A percentile compares a stretch with the other conserved stretches of the same genome.
Evolutionary conservation across 2,113 vertebrate genomes (phyloP).

Genomic region (Galbula dea): DNA sequence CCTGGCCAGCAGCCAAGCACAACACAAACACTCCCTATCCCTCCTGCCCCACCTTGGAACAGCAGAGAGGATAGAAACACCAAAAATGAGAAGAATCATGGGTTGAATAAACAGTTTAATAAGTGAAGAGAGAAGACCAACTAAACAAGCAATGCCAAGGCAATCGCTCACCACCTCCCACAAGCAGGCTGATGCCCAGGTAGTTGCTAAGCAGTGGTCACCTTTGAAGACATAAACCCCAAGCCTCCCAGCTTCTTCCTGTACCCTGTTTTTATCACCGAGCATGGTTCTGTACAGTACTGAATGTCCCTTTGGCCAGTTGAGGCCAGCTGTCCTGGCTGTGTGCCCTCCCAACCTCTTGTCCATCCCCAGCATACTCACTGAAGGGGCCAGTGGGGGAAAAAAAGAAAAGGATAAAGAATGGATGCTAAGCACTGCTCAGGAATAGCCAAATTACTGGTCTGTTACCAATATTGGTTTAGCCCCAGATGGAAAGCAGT

Average conservation of each 20-base stretch:
- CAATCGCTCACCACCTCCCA: neutral
- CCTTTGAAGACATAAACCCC: neutral
- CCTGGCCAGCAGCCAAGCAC: neutral
- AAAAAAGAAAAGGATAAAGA: neutral
- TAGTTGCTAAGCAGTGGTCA: neutral
- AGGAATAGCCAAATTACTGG: neutral
- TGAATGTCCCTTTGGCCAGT: neutral
- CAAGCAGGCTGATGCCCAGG: neutral
- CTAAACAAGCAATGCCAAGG: neutral
- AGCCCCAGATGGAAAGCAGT: neutral
- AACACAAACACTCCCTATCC: neutral
- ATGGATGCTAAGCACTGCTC: neutral
- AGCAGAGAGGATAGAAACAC: neutral
- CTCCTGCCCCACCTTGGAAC: neutral
- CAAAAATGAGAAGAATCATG: neutral
- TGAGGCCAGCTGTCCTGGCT: neutral
- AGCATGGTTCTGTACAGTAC: neutral
- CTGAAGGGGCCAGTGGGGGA: neutral
- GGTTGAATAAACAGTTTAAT: neutral
- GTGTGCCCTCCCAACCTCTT: neutral
- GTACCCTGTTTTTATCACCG: neutral
- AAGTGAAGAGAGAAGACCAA: neutral
- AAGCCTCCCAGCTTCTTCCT: neutral
- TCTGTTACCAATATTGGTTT: neutral
- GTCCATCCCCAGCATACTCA: neutral